Evolutionary conservation across 2,797 vertebrate species (phyloP).

Genomic region (Brotula barbata): DNA sequence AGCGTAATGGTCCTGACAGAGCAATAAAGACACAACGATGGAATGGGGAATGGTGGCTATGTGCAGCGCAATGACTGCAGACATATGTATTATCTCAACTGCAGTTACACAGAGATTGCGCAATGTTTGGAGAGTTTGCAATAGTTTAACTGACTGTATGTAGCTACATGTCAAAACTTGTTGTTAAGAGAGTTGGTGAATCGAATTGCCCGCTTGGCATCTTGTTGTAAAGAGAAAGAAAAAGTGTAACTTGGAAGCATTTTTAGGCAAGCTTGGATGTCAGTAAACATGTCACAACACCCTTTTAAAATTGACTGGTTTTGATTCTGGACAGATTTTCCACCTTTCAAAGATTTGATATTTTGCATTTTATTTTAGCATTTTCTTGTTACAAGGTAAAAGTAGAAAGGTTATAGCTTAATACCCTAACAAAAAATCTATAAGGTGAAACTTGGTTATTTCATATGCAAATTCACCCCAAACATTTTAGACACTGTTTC

Average conservation of each 20-base stretch:
- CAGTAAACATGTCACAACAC: slow-evolving; percentile 2
- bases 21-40: slow-evolving; percentile 12
- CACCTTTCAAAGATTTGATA: not conserved
- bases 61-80: slow-evolving; percentile 22
- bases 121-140: slow-evolving; percentile 45
- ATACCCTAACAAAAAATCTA: not conserved
- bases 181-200: not conserved
- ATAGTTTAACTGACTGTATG: slow-evolving; percentile 19
- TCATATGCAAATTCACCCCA: slow-evolving; percentile 22
- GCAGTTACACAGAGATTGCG: slow-evolving; percentile 41
- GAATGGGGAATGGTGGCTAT: slow-evolving; percentile 30
- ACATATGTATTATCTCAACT: slow-evolving; percentile 25
- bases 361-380: not conserved
- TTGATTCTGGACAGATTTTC: slow-evolving; percentile 3
- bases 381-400: too few species aligned
- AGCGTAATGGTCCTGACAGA: slow-evolving; percentile 4
- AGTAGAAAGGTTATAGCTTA: slow-evolving; percentile 10
- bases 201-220: not conserved
- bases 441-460: slow-evolving; percentile 8
- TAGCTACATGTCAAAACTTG: slow-evolving; percentile 47
- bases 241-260: not conserved
- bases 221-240: slow-evolving; percentile 8
- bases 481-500: slow-evolving; percentile 31
- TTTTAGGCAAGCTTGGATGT: not conserved
- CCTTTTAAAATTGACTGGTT: slow-evolving; percentile 1